Evolutionary conservation across 2,797 vertebrate species (phyloP).

Genomic region (Lacerta bilineata): DNA sequence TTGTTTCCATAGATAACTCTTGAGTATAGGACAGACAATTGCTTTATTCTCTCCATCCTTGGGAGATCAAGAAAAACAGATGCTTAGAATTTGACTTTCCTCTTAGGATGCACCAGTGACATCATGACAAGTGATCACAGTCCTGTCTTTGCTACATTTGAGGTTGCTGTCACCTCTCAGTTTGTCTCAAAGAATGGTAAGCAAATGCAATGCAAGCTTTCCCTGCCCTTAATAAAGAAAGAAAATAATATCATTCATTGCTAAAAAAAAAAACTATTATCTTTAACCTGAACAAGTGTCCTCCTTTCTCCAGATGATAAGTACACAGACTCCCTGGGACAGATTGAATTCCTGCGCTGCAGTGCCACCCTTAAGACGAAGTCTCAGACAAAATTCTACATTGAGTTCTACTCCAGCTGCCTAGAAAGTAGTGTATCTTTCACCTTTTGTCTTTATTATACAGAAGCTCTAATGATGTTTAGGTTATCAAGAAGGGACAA

Average conservation of each 20-base stretch:
- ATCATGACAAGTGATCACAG: slow-evolving; percentile 98
- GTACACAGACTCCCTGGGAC: slow-evolving; percentile 86
- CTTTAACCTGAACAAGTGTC: not conserved
- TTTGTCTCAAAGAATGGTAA: slow-evolving; percentile 97
- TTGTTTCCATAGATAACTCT: not conserved
- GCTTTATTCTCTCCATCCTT: slow-evolving; percentile 75
- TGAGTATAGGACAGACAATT: not conserved
- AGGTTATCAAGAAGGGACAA: not conserved
- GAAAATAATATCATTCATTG: not conserved
- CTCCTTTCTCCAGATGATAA: slow-evolving; percentile 80
- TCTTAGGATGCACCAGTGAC: slow-evolving; percentile 92
- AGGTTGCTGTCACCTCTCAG: slow-evolving; percentile 96
- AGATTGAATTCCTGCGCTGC: slow-evolving; percentile 93
- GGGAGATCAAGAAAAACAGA: slow-evolving; percentile 69
- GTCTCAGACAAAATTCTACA: slow-evolving; percentile 97
- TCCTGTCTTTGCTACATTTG: slow-evolving; percentile 96
- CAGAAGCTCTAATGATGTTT: not conserved
- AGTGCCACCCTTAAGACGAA: slow-evolving; percentile 91
- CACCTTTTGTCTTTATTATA: slow-evolving; percentile 13
- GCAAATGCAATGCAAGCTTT: slow-evolving; percentile 30
- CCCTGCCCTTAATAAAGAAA: not conserved
- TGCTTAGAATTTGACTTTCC: not conserved
- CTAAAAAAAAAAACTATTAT: slow-evolving; percentile 27
- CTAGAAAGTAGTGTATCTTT: slow-evolving; percentile 87
- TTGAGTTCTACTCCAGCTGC: slow-evolving; percentile 96